Conservation (phyloP, 2,113 vertebrate genomes). For the Tricholaema leucomelas region DNA sequence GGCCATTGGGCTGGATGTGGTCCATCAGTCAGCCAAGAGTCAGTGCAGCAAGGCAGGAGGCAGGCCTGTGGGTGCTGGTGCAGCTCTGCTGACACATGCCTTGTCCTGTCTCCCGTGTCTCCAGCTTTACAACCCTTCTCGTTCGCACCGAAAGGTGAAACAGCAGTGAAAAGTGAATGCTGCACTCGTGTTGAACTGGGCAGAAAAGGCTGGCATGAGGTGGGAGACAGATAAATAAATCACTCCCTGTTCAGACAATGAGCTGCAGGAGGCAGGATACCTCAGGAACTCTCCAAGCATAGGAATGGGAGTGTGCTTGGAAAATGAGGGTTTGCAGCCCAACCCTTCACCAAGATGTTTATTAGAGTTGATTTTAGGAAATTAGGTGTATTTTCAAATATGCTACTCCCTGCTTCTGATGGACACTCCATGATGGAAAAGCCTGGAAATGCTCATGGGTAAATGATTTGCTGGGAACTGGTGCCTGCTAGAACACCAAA, state of each 20-base stretch:
- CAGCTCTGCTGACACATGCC: constrained; percentile 8
- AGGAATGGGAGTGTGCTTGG: not conserved
- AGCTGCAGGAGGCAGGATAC: not conserved
- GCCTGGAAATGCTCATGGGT: not conserved
- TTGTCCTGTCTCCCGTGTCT: not conserved
- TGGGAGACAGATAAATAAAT: constrained; percentile 48
- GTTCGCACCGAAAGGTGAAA: constrained; percentile 53
- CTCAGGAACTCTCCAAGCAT: not conserved
- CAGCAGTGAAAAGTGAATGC: constrained; percentile 59
- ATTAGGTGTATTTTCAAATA: accelerated
- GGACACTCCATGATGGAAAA: accelerated
- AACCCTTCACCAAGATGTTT: accelerated
- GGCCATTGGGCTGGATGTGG: not conserved
- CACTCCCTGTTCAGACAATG: not conserved
- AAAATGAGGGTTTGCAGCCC: not conserved
- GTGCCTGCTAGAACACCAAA: accelerated
- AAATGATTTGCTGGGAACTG: accelerated
- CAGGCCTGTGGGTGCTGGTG: not conserved
- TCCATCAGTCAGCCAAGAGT: accelerated
- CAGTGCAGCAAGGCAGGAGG: not conserved
- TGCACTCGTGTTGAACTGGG: not conserved
- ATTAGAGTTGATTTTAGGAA: not conserved
- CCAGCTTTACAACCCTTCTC: constrained; percentile 52
- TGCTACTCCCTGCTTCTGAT: not conserved
- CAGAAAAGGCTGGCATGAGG: constrained; percentile 32